phyloP scores from a whole-genome alignment of 2,888 invertebrate species.

The Tipula lateralis region DNA sequence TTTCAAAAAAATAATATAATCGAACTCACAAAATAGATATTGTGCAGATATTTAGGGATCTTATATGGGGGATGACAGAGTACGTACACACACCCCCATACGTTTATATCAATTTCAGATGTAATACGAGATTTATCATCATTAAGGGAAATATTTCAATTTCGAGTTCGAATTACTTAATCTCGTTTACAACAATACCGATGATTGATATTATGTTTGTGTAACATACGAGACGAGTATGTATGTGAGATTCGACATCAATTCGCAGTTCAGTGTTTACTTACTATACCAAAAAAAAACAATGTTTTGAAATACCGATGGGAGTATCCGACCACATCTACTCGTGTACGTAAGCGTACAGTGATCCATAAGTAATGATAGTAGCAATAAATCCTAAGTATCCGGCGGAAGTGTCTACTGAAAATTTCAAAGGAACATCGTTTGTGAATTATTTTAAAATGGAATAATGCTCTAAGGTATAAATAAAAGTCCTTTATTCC shows the following conservation, averaged over 20 bases:
- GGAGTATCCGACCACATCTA: neutral
- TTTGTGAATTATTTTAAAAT: too few species aligned
- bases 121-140: conserved; percentile 19
- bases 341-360: neutral
- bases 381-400: neutral
- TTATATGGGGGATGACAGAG: neutral
- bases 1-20: neutral
- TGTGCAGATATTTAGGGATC: neutral
- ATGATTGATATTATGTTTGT: neutral
- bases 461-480: too few species aligned
- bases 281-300: neutral
- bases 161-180: conserved; percentile 1
- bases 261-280: neutral
- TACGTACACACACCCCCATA: neutral
- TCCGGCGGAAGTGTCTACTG: neutral
- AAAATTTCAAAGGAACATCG: too few species aligned
- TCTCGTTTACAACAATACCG: neutral
- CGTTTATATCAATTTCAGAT: neutral
- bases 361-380: neutral
- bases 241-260: neutral
- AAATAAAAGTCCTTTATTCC: too few species aligned
- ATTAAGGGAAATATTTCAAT: conserved; percentile 24
- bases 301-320: neutral
- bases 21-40: neutral
- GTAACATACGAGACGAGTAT: neutral